A percentile compares a stretch with the other conserved stretches of the same genome.
phyloP scores from a whole-genome alignment of 2,888 invertebrate species.

The Aplocera efformata region DNA sequence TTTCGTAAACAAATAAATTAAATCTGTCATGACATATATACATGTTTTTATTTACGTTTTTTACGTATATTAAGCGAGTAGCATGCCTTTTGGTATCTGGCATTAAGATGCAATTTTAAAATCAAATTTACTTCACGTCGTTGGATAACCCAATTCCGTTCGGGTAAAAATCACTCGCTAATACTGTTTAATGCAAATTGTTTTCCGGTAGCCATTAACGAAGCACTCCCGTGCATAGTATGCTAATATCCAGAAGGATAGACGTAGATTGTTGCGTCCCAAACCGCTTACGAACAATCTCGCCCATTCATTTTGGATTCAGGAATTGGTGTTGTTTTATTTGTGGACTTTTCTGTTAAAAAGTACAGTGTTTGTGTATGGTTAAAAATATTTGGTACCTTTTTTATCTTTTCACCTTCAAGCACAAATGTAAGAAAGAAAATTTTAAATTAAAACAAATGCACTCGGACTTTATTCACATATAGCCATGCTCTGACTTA shows the following conservation, averaged over 20 bases:
- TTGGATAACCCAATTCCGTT: neutral
- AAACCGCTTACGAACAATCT: conserved; percentile 4
- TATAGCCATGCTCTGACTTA: no score
- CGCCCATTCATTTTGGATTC: neutral
- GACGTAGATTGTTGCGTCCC: conserved; percentile 9
- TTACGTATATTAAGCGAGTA: no score
- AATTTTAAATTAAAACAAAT: neutral
- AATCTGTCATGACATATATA: no score
- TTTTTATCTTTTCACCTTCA: neutral
- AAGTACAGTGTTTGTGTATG: no score
- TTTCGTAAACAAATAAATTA: no score
- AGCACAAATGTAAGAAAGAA: neutral
- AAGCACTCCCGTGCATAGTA: conserved; percentile 13
- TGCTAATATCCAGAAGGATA: conserved; percentile 12
- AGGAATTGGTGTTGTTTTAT: neutral
- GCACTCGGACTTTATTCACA: no score
- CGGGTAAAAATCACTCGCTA: conserved; percentile 14
- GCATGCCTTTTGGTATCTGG: no score
- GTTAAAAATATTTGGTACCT: no score
- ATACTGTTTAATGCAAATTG: conserved; percentile 24
- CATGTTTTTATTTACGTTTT: no score
- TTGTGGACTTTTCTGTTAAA: no score
- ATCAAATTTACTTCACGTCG: no score
- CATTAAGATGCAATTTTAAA: no score
- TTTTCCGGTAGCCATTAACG: conserved; percentile 17